Conservation (phyloP, 2,113 vertebrate genomes). For the Oceanodroma tethys region DNA sequence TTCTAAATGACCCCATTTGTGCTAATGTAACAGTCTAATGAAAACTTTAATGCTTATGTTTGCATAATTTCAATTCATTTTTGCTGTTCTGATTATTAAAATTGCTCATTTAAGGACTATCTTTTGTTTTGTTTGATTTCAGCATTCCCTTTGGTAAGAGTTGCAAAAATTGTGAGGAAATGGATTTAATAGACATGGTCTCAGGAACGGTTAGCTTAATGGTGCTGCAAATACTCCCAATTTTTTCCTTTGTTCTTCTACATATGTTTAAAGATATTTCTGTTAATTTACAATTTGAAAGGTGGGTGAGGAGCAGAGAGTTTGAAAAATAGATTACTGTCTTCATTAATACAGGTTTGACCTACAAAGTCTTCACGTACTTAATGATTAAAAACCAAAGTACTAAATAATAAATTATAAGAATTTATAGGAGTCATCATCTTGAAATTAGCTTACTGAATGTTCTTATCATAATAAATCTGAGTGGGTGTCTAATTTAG, state of each 20-base stretch:
- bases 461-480: conserved; percentile 89
- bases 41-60: conserved; percentile 60
- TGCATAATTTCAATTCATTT: conserved; percentile 60
- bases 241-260: conserved; percentile 72
- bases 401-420: conserved; percentile 91
- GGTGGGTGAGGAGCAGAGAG: conserved; percentile 77
- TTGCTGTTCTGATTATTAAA: conserved; percentile 47
- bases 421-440: conserved; percentile 89
- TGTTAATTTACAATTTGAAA: conserved; percentile 85
- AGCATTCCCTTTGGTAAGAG: conserved; percentile 46
- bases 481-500: conserved; percentile 84
- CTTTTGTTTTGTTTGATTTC: conserved; percentile 54
- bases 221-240: conserved; percentile 40
- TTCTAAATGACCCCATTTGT: conserved; percentile 53
- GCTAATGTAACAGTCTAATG: conserved; percentile 56
- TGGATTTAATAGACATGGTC: conserved; percentile 60
- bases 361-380: conserved; percentile 87
- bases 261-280: conserved; percentile 82
- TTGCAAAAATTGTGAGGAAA: conserved; percentile 33
- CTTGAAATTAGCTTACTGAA: conserved; percentile 87
- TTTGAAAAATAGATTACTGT: conserved; percentile 86
- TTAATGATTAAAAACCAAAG: conserved; percentile 86
- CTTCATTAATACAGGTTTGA: conserved; percentile 88
- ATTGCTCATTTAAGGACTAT: conserved; percentile 44
- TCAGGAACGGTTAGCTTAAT: conserved; percentile 55